A percentile compares a stretch with the other conserved stretches of the same genome.
phyloP scores from a whole-genome alignment of 35 echinoderm and acorn worm genomes.

The Chiridota heheva region DNA sequence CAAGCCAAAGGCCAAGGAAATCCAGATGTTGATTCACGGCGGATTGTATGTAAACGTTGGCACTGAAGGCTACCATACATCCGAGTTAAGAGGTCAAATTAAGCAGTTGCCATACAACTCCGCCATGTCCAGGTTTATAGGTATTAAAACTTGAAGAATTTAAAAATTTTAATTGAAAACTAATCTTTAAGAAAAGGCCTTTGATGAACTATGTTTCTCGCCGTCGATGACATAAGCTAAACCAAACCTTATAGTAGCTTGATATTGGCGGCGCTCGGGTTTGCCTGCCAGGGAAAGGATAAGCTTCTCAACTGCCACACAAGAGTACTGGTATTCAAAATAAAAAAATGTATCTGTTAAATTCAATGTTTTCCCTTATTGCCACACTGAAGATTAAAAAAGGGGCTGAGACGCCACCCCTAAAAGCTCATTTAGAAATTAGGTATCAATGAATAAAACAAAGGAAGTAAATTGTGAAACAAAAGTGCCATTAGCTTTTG shows the following conservation, averaged over 20 bases:
- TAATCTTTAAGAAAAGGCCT: background rate
- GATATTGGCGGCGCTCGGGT: background rate
- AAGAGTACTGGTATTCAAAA: too few species aligned
- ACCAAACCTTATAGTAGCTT: background rate
- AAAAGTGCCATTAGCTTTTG: too few species aligned
- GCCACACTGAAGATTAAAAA: too few species aligned
- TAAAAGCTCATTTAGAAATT: too few species aligned
- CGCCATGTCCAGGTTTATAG: constrained; percentile 30
- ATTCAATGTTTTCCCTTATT: too few species aligned
- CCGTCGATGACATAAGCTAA: background rate
- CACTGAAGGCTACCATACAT: constrained; percentile 65
- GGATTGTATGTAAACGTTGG: constrained; percentile 84
- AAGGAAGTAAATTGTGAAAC: too few species aligned
- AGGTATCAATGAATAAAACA: too few species aligned
- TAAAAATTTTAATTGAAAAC: background rate
- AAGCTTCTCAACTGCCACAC: background rate
- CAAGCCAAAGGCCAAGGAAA: constrained; percentile 64
- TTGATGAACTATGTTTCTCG: background rate
- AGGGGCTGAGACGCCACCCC: too few species aligned
- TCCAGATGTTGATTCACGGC: constrained; percentile 69
- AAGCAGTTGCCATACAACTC: constrained; percentile 64
- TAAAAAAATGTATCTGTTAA: too few species aligned
- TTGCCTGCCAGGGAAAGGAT: background rate
- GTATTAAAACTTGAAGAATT: constrained; percentile 22
- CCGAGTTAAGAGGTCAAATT: constrained; percentile 69